These are phyloP conservation scores for Psettodes erumei DNA, from an alignment of 2,113 vertebrate species.

Conservation along the genomic window DNA sequence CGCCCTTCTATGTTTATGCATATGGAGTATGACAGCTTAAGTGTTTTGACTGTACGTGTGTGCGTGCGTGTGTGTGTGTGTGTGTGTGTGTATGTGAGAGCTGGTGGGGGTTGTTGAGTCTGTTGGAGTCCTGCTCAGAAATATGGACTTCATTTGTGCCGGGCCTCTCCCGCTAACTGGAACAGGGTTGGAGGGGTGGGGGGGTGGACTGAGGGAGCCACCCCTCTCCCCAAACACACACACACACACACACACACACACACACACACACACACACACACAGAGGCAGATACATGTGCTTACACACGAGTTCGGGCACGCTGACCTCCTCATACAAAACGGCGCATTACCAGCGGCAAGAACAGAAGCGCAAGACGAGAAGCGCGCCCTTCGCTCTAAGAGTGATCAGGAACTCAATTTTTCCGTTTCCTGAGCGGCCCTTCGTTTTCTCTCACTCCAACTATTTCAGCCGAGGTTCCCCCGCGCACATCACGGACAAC, in stretches of 20 bases:
- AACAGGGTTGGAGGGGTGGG: conserved; percentile 56
- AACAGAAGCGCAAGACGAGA: too few species aligned
- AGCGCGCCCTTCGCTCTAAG: too few species aligned
- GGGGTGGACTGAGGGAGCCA: conserved; percentile 35
- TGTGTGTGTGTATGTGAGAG: conserved; percentile 28
- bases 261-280: conserved; percentile 10
- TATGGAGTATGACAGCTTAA: conserved; percentile 46
- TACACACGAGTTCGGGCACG: conserved; percentile 1
- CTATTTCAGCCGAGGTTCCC: too few species aligned
- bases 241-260: conserved; percentile 11
- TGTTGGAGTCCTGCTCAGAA: conserved; percentile 52
- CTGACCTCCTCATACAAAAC: conserved; percentile 1
- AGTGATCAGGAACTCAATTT: conserved; percentile 3
- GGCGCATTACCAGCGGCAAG: neutral
- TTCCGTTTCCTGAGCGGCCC: conserved; percentile 14
- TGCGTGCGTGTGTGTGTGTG: conserved; percentile 13
- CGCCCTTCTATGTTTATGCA: conserved; percentile 27
- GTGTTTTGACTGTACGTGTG: conserved; percentile 48
- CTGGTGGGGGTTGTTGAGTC: conserved; percentile 44
- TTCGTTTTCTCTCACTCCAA: neutral
- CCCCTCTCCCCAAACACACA: conserved; percentile 11
- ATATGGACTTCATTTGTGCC: conserved; percentile 74
- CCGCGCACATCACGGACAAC: too few species aligned
- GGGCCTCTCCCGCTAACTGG: conserved; percentile 63
- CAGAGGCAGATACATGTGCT: conserved; percentile 10